phyloP scores from a whole-genome alignment of 2,113 vertebrate genomes.

The Barbus barbus region DNA sequence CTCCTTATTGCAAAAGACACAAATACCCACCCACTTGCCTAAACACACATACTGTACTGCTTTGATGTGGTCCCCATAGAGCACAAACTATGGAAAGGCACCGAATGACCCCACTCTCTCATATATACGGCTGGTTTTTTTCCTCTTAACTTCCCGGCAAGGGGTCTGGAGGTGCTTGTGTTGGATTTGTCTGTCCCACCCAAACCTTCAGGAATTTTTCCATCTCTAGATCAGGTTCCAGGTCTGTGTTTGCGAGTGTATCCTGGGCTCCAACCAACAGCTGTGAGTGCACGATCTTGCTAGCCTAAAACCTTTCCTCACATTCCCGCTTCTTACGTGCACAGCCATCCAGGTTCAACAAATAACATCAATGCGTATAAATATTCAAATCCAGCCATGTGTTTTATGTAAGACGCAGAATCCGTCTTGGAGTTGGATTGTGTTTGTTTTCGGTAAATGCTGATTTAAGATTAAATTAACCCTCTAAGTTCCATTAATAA shows the following conservation, averaged over 20 bases:
- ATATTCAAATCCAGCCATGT: conserved; percentile 21
- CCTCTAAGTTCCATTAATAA: neutral
- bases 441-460: neutral
- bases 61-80: conserved; percentile 20
- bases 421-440: neutral
- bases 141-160: conserved; percentile 43
- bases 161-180: conserved; percentile 51
- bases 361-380: conserved; percentile 35
- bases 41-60: conserved; percentile 16
- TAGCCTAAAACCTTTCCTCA: neutral
- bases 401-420: neutral
- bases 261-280: conserved; percentile 29
- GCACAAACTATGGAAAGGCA: conserved; percentile 7
- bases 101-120: conserved; percentile 24
- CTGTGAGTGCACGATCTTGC: conserved; percentile 25
- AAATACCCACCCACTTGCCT: neutral
- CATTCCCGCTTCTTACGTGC: conserved; percentile 33
- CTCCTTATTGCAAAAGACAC: conserved; percentile 20
- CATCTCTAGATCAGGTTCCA: conserved; percentile 43
- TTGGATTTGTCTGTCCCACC: conserved; percentile 46
- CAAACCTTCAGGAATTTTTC: conserved; percentile 48
- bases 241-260: conserved; percentile 45
- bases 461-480: neutral
- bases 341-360: conserved; percentile 23
- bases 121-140: conserved; percentile 31